A percentile compares a stretch with the other conserved stretches of the same genome.
Conservation (phyloP, 1,140 invertebrate genomes). For the Nebria ingens region DNA sequence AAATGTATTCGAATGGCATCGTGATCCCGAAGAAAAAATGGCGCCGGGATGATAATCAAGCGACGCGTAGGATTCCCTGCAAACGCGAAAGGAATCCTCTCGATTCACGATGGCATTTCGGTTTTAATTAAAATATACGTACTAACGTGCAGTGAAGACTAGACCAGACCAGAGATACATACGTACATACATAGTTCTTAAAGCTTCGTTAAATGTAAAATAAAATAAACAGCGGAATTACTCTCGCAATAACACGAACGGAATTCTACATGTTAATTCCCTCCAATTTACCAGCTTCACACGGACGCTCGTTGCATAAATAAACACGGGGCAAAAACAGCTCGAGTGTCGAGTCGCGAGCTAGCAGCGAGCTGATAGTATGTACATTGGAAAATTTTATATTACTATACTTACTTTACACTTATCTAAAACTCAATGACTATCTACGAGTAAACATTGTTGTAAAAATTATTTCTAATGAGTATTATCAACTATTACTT, state of each 20-base stretch:
- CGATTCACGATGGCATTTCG: background rate
- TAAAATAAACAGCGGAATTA: background rate
- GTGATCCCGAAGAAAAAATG: background rate
- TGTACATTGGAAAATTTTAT: background rate
- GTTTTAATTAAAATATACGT: slow-evolving; percentile 1
- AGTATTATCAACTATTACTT: background rate
- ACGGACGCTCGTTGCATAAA: background rate
- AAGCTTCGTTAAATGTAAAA: background rate
- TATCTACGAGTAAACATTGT: background rate
- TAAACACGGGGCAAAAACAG: too few relatives aligned
- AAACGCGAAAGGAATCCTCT: background rate
- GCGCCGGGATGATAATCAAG: background rate
- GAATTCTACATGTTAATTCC: too few relatives aligned
- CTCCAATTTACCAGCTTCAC: background rate
- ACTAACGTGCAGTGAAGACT: too few relatives aligned
- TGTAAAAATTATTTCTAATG: background rate
- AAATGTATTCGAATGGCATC: slow-evolving; percentile 1
- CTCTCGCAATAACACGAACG: background rate
- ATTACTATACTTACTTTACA: background rate
- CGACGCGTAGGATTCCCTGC: background rate
- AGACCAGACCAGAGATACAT: too few relatives aligned
- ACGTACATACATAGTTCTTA: too few relatives aligned
- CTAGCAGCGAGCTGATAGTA: background rate
- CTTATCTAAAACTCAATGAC: background rate
- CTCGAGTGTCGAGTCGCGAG: too few relatives aligned